Conservation (phyloP, 2,797 vertebrate species). For the Microcaecilia unicolor region DNA sequence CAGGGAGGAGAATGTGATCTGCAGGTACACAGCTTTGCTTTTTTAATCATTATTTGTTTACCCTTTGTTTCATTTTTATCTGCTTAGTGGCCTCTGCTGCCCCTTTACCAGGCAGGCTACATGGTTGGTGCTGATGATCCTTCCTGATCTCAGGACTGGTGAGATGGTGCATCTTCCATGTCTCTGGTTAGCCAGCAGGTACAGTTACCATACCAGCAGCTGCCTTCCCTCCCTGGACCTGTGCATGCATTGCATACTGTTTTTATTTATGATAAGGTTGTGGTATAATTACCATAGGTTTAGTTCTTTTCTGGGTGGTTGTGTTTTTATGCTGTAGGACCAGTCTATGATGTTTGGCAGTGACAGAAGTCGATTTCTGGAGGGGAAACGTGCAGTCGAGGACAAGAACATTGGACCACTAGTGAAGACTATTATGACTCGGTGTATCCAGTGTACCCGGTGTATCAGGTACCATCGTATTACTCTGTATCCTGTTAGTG, state of each 20-base stretch:
- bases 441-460: slow-evolving; percentile 94
- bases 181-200: too few species aligned
- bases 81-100: too few species aligned
- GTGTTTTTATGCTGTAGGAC: slow-evolving; percentile 49
- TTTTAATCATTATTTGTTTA: neutral
- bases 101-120: too few species aligned
- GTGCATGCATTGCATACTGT: too few species aligned
- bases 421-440: slow-evolving; percentile 97
- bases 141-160: too few species aligned
- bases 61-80: too few species aligned
- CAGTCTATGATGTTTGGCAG: slow-evolving; percentile 90
- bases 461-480: slow-evolving; percentile 75
- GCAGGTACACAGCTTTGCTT: slow-evolving; percentile 62
- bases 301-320: slow-evolving; percentile 5
- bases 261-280: neutral
- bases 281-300: slow-evolving; percentile 5
- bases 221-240: too few species aligned
- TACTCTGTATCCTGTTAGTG: neutral
- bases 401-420: slow-evolving; percentile 96
- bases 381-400: slow-evolving; percentile 89
- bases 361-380: slow-evolving; percentile 89
- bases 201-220: too few species aligned
- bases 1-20: slow-evolving; percentile 97
- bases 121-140: too few species aligned
- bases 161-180: too few species aligned